These are phyloP conservation scores for Strigamia transsilvanica DNA, from an alignment of 2,888 invertebrate species.

Conservation along the genomic window DNA sequence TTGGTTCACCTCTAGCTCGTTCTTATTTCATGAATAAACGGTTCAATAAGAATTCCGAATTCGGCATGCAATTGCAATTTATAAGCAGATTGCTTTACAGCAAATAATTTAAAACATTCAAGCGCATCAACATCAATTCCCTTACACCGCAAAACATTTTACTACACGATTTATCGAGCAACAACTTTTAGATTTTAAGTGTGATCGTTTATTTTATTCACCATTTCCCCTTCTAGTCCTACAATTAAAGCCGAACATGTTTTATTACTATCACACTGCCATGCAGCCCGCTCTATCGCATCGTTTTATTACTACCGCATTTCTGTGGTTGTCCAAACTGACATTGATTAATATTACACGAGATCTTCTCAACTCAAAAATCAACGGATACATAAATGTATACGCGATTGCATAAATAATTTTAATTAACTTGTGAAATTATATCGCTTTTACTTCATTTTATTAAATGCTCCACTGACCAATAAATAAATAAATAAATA, in stretches of 20 bases:
- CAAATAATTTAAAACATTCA: background rate
- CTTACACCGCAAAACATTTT: background rate
- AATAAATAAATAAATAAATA: background rate
- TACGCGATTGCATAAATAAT: background rate
- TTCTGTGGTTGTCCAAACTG: background rate
- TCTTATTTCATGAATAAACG: conserved; percentile 9
- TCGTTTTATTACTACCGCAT: conserved; percentile 16
- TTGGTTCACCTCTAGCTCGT: background rate
- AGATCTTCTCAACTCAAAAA: background rate
- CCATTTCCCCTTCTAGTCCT: background rate
- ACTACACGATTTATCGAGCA: background rate
- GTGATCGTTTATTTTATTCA: background rate
- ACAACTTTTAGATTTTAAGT: background rate
- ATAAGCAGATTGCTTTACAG: background rate
- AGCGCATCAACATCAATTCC: background rate
- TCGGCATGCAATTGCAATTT: background rate
- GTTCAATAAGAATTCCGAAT: background rate
- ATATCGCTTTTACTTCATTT: no score
- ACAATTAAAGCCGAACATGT: background rate
- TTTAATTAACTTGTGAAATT: no score
- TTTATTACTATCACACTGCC: conserved; percentile 2
- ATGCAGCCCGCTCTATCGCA: background rate
- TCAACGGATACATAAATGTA: background rate
- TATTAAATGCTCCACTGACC: no score
- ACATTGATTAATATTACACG: conserved; percentile 18